Evolutionary conservation across 2,113 vertebrate genomes (phyloP).

Genomic region (Urocynchramus pylzowi): DNA sequence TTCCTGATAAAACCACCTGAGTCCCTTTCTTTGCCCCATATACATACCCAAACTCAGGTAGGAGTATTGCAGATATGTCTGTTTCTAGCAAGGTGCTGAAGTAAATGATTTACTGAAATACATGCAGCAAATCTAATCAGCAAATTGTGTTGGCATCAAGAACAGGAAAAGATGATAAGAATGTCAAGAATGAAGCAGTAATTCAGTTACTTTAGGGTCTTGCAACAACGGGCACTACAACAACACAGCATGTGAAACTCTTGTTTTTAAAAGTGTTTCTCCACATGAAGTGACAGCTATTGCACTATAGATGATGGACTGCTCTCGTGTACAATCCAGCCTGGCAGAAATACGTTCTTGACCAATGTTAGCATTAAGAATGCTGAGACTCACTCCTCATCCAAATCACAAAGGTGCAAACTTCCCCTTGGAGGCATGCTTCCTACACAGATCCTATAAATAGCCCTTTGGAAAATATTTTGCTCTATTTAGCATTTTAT

Average conservation of each 20-base stretch:
- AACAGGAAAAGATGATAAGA: slow-evolving; percentile 28
- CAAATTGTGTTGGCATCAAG: neutral
- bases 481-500: slow-evolving; percentile 67
- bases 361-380: neutral
- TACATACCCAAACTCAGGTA: neutral
- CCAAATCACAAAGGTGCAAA: slow-evolving; percentile 12
- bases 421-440: neutral
- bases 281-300: neutral
- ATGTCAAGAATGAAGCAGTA: neutral
- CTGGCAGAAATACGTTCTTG: neutral
- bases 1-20: neutral
- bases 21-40: neutral
- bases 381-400: neutral
- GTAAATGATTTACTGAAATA: slow-evolving; percentile 35
- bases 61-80: neutral
- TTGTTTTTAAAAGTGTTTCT: neutral
- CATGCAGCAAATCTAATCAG: neutral
- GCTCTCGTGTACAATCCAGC: neutral
- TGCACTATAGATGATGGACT: neutral
- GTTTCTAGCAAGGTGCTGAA: neutral
- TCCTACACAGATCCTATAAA: slow-evolving; percentile 56
- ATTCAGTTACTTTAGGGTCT: slow-evolving; percentile 6
- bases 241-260: neutral
- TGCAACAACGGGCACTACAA: neutral
- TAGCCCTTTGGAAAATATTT: slow-evolving; percentile 62